Percentiles rank a stretch among this genome's conserved stretches.
phyloP scores from a whole-genome alignment of 2,113 vertebrate species.

The Toxostoma redivivum region DNA sequence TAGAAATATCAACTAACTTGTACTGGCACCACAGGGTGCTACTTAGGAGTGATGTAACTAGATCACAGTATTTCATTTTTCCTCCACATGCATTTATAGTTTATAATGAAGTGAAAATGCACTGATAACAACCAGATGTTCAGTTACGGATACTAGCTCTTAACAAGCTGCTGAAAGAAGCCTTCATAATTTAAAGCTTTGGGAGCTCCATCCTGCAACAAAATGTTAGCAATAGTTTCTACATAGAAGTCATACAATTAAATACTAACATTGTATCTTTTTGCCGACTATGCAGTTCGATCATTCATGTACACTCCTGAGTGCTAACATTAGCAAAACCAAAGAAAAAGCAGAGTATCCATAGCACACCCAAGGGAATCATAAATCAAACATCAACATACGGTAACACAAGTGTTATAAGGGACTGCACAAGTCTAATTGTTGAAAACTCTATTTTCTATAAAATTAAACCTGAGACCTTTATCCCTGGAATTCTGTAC shows the following conservation, averaged over 20 bases:
- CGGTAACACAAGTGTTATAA: background rate
- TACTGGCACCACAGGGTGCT: background rate
- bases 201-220: slow-evolving; percentile 35
- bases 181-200: slow-evolving; percentile 60
- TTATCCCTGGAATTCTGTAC: background rate
- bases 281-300: background rate
- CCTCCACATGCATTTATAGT: slow-evolving; percentile 44
- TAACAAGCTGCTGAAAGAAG: slow-evolving; percentile 68
- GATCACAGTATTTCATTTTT: slow-evolving; percentile 55
- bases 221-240: slow-evolving; percentile 42
- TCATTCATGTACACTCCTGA: background rate
- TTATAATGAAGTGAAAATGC: slow-evolving; percentile 69
- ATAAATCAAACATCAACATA: background rate
- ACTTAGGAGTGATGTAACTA: slow-evolving; percentile 4
- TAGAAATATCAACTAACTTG: background rate
- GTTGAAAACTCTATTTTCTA: background rate
- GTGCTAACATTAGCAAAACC: background rate
- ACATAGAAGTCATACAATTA: background rate
- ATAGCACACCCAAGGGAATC: background rate
- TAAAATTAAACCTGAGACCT: background rate
- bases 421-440: background rate
- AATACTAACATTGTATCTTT: background rate
- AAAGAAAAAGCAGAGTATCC: background rate
- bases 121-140: slow-evolving; percentile 71
- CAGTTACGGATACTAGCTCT: slow-evolving; percentile 2